Evolutionary conservation across 2,113 vertebrate species (phyloP), one percentile per base, ranked within the genome.

Genomic region (Carettochelys insculpta): DNA sequence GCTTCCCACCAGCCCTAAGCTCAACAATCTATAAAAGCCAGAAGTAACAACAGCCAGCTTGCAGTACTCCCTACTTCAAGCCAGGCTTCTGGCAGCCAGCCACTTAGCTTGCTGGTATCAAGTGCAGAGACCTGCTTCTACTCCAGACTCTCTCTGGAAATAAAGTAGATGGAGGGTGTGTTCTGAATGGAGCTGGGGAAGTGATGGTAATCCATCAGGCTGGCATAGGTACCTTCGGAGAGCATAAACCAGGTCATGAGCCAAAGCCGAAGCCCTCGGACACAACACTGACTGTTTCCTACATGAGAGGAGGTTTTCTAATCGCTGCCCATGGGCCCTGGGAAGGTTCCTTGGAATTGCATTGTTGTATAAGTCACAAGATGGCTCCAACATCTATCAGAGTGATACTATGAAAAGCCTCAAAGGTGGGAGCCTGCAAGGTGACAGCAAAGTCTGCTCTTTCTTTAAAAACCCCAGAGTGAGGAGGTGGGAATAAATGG

Each of bases 141-240:
- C 38, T 53, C 81, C 53, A 27, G 34, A 65, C 61, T 38, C 34
- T 34, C 31, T 56, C 11, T 1, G 13, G 29, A 73, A 83, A 29
- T 52, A 58, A 75, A 47, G 76, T 31, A 81, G 48, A 6, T 7
- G 43, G 79, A 51, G n/a, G 11, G 11, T 5, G 73, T 3, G 2
- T 3, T 6, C 50, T 11, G 1, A 56, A 25, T 31, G 24, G 4
- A 5, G 6, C 5, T 31, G 5, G 0, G 34, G 31, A 3, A 1
- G 24, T 27, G 73, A 80, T 78, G 81, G 53, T 38, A 52, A 84
- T 80, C 77, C 79, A 34, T 82, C 80, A 86, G 56, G 29, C 45
- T 48, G 88, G 45, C 79, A 90, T 65, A 54, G 54, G 54, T 86
- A 90, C 34, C 80, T 90, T 79, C 82, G 82, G 92, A 87, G 31